A percentile compares a stretch with the other conserved stretches of the same genome.
phyloP scores from a whole-genome alignment of 1,140 invertebrate genomes.

The Bombus picipes region DNA sequence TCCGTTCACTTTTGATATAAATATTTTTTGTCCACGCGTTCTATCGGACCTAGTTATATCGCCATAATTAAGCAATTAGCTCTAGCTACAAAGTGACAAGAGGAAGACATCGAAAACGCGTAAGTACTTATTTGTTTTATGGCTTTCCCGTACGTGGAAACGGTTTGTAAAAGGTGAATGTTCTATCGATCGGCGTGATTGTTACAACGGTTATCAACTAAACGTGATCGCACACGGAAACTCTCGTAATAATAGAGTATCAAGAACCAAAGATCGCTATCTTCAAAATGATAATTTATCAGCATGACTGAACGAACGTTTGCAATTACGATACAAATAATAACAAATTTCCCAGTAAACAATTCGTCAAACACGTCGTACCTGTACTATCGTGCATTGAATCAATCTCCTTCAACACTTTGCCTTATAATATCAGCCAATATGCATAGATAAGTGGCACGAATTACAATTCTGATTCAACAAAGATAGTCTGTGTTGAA shows the following conservation, averaged over 20 bases:
- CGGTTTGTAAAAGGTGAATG: constrained; percentile 28
- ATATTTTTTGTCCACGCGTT: too few relatives aligned
- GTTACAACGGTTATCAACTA: constrained; percentile 27
- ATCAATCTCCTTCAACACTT: background rate
- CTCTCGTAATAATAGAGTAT: constrained; percentile 6
- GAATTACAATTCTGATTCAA: background rate
- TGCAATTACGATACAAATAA: background rate
- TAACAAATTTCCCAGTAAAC: background rate
- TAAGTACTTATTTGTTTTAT: background rate
- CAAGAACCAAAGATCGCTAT: background rate
- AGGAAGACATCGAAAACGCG: background rate
- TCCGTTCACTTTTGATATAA: too few relatives aligned
- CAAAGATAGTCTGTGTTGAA: background rate
- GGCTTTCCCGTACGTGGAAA: background rate
- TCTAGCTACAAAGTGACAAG: too few relatives aligned
- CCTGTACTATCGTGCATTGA: background rate
- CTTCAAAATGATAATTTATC: constrained; percentile 2
- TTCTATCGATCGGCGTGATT: constrained; percentile 38
- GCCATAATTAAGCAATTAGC: too few relatives aligned
- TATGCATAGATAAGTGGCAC: background rate
- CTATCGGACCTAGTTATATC: too few relatives aligned
- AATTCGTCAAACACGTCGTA: background rate
- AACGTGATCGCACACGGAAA: background rate
- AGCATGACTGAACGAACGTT: background rate
- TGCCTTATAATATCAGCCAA: background rate